phyloP scores from a whole-genome alignment of 2,797 vertebrate species.

The Kryptopterus vitreolus region DNA sequence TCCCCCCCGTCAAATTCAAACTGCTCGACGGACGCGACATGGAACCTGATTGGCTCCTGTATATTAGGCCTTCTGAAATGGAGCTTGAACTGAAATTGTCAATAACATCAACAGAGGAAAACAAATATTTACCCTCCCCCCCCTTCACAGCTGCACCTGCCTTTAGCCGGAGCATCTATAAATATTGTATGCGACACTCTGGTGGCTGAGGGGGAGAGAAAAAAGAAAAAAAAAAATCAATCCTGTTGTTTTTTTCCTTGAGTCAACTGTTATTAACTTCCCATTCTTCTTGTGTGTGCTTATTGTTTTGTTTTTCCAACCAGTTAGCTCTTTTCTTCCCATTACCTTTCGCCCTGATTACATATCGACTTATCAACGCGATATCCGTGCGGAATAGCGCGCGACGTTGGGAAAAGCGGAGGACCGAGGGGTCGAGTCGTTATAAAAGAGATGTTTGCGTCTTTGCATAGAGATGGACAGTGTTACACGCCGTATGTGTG shows the following conservation, averaged over 20 bases:
- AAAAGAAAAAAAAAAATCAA: slow-evolving; percentile 44
- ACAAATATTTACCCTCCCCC: no score
- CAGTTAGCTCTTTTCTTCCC: slow-evolving; percentile 31
- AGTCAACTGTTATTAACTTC: slow-evolving; percentile 47
- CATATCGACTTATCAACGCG: slow-evolving; percentile 46
- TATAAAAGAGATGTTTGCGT: slow-evolving; percentile 2
- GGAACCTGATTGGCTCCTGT: background rate
- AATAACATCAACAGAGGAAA: background rate
- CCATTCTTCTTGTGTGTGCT: slow-evolving; percentile 22
- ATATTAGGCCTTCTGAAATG: background rate
- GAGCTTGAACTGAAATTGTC: background rate
- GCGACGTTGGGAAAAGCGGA: slow-evolving; percentile 7
- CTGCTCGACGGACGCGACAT: no score
- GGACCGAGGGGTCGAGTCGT: slow-evolving; percentile 5
- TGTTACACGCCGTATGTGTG: background rate
- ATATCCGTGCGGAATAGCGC: background rate
- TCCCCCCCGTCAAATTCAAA: no score
- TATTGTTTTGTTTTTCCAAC: slow-evolving; percentile 16
- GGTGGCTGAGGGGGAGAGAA: no score
- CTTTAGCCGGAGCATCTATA: slow-evolving; percentile 9
- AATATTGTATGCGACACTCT: slow-evolving; percentile 25
- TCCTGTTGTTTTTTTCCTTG: slow-evolving; percentile 11
- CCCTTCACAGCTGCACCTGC: background rate
- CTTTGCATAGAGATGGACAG: background rate
- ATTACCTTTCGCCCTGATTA: slow-evolving; percentile 40